Evolutionary conservation across 2,113 vertebrate genomes (phyloP), one percentile per base, ranked within the genome.

Genomic region (Phylloscopus trochilus): DNA sequence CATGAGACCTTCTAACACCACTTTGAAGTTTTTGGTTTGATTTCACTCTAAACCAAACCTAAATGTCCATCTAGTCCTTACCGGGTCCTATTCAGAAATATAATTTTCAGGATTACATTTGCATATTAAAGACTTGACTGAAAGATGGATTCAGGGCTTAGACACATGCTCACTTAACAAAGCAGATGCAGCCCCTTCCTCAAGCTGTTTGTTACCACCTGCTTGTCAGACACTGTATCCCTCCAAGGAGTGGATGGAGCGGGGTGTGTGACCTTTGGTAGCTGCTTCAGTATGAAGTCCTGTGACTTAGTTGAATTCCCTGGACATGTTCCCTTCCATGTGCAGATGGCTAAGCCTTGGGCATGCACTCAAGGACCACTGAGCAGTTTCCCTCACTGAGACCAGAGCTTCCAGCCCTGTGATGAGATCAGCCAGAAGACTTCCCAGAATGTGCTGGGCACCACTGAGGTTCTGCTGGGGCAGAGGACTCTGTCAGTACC

Each of bases 191-290:
- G 69, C 7, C 4, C 26, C 70, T 68, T 89, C 68, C 86, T 87
- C 91, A 75, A 87, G 92, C 89, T 89, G 80, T 86, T 90, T 86
- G 67, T 75, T 64, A 56, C 83, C 94, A 92, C 86, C 95, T 92
- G 91, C 86, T 62, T 68, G 73, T 93, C 83, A 95, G 86, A 83
- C 15, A 0, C 76, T 12, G 23, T 0, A 8, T 77, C 86, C 92
- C 30, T 2, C 46, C 52, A 37, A 49, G 56, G 76, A 14, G 18
- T 4, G 88, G 30, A 53, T 35, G 79, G 76, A 81, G 63, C 75
- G 76, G 59, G 43, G 46, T 3, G 0, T 3, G 26, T 16, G 46
- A 93, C 1, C 1, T 51, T 76, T 2, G 5, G 58, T n/a, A 60
- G 75, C 72, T 80, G 83, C 79, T 59, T 39, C 67, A 35, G 15